Evolutionary conservation across 2,113 vertebrate species (phyloP).

Genomic region (Numida meleagris): DNA sequence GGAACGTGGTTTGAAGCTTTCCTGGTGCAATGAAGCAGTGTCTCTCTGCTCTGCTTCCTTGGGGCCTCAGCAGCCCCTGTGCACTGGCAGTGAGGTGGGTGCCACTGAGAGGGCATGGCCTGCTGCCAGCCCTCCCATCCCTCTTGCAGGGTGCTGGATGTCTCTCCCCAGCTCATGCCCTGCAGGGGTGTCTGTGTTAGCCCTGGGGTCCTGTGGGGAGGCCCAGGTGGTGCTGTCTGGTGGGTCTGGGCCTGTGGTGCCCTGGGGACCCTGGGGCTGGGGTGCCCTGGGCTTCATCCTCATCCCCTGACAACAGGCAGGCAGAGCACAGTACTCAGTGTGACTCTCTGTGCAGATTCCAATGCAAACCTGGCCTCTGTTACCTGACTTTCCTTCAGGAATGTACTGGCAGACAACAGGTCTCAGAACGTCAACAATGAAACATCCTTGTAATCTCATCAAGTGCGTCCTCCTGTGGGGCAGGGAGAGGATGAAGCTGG

Average conservation of each 20-base stretch:
- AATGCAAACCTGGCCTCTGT: not conserved
- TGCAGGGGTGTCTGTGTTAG: not conserved
- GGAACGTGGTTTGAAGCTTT: not conserved
- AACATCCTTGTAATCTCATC: not conserved
- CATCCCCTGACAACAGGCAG: not conserved
- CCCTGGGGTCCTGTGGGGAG: no score
- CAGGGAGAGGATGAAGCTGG: not conserved
- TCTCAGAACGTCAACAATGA: not conserved
- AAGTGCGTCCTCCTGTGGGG: not conserved
- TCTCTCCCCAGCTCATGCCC: fast-evolving
- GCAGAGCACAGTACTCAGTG: fast-evolving
- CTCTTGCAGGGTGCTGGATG: not conserved
- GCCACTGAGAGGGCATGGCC: not conserved
- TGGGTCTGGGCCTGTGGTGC: no score
- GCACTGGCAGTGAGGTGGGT: fast-evolving
- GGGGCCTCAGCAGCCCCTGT: fast-evolving
- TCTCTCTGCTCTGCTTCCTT: not conserved
- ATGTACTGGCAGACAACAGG: not conserved
- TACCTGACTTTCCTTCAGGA: not conserved
- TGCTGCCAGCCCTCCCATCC: not conserved
- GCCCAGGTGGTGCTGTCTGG: not conserved
- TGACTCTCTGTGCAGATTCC: not conserved
- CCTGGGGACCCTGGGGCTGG: no score
- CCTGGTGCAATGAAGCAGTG: no score
- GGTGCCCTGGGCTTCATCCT: not conserved